phyloP scores from a whole-genome alignment of 2,113 vertebrate species.

The Burhinus oedicnemus region DNA sequence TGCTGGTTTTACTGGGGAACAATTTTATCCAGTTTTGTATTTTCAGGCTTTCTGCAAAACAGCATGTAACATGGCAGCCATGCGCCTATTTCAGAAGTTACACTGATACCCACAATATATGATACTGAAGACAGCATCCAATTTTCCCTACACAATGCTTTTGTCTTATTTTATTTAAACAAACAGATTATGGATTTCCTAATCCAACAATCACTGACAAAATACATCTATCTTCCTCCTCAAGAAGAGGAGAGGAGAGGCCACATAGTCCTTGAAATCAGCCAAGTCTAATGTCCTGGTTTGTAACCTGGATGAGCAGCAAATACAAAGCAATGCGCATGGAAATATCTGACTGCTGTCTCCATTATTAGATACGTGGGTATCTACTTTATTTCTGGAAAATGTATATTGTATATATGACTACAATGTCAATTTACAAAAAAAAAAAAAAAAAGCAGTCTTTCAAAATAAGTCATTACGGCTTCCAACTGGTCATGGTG shows the following conservation, averaged over 20 bases:
- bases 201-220: not conserved
- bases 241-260: not conserved
- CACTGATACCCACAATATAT: not conserved
- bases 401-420: not conserved
- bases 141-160: not conserved
- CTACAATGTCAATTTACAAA: not conserved
- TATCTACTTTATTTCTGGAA: not conserved
- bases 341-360: not conserved
- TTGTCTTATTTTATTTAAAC: not conserved
- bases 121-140: not conserved
- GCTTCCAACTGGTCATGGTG: not conserved
- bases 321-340: not conserved
- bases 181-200: not conserved
- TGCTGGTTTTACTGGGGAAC: not conserved
- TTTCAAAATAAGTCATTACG: not conserved
- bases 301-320: not conserved
- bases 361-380: rapidly evolving
- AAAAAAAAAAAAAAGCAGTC: not conserved
- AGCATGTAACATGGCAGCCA: not conserved
- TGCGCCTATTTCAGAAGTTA: not conserved
- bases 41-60: not conserved
- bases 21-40: not conserved
- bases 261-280: not conserved
- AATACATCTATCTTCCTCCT: not conserved
- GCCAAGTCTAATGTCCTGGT: not conserved